These are phyloP conservation scores for Trachemys scripta DNA, from an alignment of 2,113 vertebrate genomes.

Conservation along the genomic window DNA sequence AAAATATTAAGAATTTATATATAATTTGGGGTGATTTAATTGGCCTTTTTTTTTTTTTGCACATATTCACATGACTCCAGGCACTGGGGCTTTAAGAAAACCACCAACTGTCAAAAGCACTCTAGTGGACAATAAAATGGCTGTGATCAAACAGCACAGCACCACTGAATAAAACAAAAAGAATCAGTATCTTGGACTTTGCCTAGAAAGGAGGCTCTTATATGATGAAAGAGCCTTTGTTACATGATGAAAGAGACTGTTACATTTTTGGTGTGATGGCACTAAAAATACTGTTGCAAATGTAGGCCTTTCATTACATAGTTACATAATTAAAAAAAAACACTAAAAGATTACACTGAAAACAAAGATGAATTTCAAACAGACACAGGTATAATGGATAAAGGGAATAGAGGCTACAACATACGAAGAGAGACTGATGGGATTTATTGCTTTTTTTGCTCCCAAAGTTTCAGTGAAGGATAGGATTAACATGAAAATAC, in stretches of 20 bases:
- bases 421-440: slow-evolving; percentile 30
- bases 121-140: slow-evolving; percentile 25
- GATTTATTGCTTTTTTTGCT: slow-evolving; percentile 43
- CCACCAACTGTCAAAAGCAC: slow-evolving; percentile 18
- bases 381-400: slow-evolving; percentile 24
- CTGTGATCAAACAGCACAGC: background rate
- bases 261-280: slow-evolving; percentile 52
- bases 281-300: slow-evolving; percentile 70
- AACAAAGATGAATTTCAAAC: slow-evolving; percentile 69
- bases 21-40: background rate
- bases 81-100: slow-evolving; percentile 30
- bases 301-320: slow-evolving; percentile 68
- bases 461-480: slow-evolving; percentile 21
- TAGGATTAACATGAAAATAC: background rate
- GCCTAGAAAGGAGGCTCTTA: slow-evolving; percentile 49
- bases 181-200: background rate
- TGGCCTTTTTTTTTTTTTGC: background rate
- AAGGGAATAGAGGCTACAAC: slow-evolving; percentile 13
- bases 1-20: background rate
- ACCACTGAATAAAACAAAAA: background rate
- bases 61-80: background rate
- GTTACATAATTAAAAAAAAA: slow-evolving; percentile 66
- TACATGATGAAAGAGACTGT: background rate
- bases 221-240: background rate
- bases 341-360: slow-evolving; percentile 40